Evolutionary conservation across 2,888 invertebrate genomes (phyloP).

Genomic region (Andrena bucephala): DNA sequence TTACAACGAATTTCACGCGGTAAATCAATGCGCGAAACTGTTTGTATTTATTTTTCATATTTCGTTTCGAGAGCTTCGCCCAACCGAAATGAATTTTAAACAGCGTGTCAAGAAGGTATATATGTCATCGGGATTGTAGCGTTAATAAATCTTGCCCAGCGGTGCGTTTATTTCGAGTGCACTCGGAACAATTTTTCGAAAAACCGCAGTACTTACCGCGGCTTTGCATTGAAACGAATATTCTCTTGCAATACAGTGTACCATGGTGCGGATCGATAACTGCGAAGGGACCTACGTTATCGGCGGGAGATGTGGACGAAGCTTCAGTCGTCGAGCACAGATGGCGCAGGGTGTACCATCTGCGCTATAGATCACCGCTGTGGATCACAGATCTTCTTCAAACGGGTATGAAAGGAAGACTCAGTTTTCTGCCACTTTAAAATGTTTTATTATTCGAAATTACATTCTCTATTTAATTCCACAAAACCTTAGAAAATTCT

Average conservation of each 20-base stretch:
- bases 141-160: background rate
- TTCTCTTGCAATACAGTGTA: background rate
- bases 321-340: slow-evolving; percentile 1
- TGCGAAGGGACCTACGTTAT: slow-evolving; percentile 15
- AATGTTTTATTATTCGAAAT: background rate
- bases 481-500: background rate
- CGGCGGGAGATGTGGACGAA: background rate
- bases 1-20: background rate
- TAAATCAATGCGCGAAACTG: slow-evolving; percentile 8
- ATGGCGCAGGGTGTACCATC: slow-evolving; percentile 41
- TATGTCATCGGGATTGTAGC: background rate
- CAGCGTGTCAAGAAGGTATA: background rate
- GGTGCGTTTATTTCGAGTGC: background rate
- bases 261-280: slow-evolving; percentile 23
- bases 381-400: slow-evolving; percentile 17
- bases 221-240: background rate
- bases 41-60: background rate
- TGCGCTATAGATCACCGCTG: slow-evolving; percentile 19
- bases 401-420: background rate
- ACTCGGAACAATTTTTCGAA: background rate
- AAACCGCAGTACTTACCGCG: background rate
- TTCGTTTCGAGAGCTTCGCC: background rate
- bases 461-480: background rate
- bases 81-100: background rate
- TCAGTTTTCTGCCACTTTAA: background rate